Percentiles rank a stretch among this genome's conserved stretches.
Evolutionary conservation across 2,113 vertebrate genomes (phyloP).

Genomic region (Cebidichthys violaceus): DNA sequence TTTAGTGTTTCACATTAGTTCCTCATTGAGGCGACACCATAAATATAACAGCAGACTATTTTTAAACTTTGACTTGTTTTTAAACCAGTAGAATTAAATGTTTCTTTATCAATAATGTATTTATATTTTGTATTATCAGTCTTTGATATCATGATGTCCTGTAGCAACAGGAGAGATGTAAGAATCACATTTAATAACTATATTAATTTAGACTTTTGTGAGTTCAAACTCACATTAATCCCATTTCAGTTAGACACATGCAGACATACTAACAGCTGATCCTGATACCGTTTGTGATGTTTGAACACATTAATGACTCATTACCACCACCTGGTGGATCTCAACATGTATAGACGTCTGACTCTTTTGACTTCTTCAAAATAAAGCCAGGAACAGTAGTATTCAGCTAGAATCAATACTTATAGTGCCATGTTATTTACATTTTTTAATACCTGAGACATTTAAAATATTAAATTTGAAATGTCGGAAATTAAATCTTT

Average conservation of each 20-base stretch:
- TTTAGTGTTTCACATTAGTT: background rate
- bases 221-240: background rate
- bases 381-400: too few relatives aligned
- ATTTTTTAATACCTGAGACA: too few relatives aligned
- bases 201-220: background rate
- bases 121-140: background rate
- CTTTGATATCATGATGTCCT: background rate
- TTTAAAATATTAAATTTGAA: too few relatives aligned
- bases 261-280: background rate
- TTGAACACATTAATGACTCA: background rate
- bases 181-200: background rate
- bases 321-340: background rate
- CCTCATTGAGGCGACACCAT: background rate
- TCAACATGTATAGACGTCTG: background rate
- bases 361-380: background rate
- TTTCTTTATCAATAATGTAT: background rate
- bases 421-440: too few relatives aligned
- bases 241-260: too few relatives aligned
- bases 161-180: background rate
- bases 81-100: background rate
- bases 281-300: background rate
- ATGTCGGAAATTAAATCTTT: too few relatives aligned
- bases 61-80: background rate
- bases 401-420: too few relatives aligned
- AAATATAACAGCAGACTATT: background rate